Conservation (phyloP, 2,113 vertebrate species). For the Terrapene triunguis region DNA sequence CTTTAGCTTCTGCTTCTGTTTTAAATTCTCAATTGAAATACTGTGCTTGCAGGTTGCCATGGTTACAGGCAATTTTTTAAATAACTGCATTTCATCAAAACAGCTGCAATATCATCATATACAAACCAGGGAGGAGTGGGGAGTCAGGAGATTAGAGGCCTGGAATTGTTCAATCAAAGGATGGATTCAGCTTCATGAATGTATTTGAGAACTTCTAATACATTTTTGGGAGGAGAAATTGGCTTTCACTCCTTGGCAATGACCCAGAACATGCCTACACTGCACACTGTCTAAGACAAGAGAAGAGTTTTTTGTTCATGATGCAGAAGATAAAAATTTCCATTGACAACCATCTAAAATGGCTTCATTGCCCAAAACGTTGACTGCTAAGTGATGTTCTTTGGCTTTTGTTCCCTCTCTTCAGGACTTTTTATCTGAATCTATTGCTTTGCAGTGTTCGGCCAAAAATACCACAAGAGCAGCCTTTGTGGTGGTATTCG, state of each 20-base stretch:
- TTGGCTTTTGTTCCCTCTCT: rapidly evolving
- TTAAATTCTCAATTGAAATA: slow-evolving; percentile 69
- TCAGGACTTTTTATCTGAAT: not conserved
- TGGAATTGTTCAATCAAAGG: not conserved
- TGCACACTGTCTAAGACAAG: not conserved
- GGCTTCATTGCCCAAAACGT: not conserved
- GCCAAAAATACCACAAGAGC: not conserved
- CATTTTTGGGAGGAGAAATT: not conserved
- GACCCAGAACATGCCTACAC: not conserved
- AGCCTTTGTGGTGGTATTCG: not conserved
- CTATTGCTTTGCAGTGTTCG: not conserved
- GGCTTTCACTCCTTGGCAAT: slow-evolving; percentile 10
- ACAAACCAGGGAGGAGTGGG: slow-evolving; percentile 26
- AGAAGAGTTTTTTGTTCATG: slow-evolving; percentile 30
- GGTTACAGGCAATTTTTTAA: slow-evolving; percentile 75
- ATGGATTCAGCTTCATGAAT: not conserved
- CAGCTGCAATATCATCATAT: slow-evolving; percentile 38
- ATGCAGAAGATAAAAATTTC: slow-evolving; percentile 31
- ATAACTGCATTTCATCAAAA: slow-evolving; percentile 69
- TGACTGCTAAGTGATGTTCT: not conserved
- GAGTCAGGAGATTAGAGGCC: not conserved
- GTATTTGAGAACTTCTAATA: slow-evolving; percentile 12
- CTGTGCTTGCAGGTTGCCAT: slow-evolving; percentile 76
- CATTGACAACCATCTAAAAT: not conserved
- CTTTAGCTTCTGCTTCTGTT: slow-evolving; percentile 67